Percentiles rank a stretch among this genome's conserved stretches.
phyloP scores from a whole-genome alignment of 2,113 vertebrate species.

The Tenrec ecaudatus region DNA sequence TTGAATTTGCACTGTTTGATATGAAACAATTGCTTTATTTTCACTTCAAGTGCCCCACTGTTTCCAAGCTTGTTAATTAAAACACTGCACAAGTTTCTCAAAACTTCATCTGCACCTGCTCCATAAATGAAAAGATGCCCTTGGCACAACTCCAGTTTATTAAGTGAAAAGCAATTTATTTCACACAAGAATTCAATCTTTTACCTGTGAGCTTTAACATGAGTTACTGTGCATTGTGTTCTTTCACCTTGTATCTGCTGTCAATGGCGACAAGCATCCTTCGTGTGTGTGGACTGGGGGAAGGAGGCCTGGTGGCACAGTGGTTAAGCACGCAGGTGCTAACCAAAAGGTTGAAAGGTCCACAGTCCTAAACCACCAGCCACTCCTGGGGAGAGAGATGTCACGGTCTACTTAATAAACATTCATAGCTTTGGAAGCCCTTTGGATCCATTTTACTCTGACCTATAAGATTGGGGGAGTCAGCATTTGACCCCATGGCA shows the following conservation, averaged over 20 bases:
- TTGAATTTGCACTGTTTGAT: constrained; percentile 86
- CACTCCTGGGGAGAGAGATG: neutral
- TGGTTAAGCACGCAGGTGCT: neutral
- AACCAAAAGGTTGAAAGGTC: neutral
- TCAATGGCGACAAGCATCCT: constrained; percentile 78
- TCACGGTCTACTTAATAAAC: neutral
- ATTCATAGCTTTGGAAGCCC: neutral
- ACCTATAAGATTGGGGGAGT: neutral
- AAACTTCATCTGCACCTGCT: constrained; percentile 91
- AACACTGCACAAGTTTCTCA: constrained; percentile 86
- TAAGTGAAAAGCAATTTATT: constrained; percentile 86
- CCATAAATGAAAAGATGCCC: constrained; percentile 88
- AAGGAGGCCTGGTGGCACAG: neutral
- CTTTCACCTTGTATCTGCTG: constrained; percentile 74
- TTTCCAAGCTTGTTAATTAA: constrained; percentile 90
- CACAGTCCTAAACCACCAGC: neutral
- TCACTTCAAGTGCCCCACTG: constrained; percentile 86
- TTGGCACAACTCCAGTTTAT: constrained; percentile 90
- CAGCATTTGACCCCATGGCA: neutral
- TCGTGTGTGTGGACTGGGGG: neutral
- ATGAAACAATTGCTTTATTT: constrained; percentile 90
- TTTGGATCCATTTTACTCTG: neutral
- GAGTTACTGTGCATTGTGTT: constrained; percentile 81
- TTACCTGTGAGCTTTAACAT: constrained; percentile 87
- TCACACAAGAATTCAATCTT: constrained; percentile 84